Conservation (phyloP, 2,888 invertebrate genomes). For the Lasioglossum figueresi region DNA sequence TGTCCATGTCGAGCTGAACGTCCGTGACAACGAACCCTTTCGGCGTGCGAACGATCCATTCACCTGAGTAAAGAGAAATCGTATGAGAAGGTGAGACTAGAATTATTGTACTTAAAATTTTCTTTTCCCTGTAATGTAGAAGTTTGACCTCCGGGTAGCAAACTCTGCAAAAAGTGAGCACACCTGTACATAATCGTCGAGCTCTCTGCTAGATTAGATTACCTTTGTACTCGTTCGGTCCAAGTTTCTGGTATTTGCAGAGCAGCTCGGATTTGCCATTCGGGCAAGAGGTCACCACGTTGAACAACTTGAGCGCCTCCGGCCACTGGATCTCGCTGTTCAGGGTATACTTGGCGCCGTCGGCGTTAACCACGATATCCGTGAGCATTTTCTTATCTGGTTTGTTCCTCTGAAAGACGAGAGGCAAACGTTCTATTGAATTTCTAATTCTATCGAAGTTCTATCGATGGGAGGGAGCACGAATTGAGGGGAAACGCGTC, state of each 20-base stretch:
- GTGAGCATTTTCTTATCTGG: constrained; percentile 76
- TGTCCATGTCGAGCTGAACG: constrained; percentile 84
- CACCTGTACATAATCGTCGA: background rate
- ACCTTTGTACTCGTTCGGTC: constrained; percentile 86
- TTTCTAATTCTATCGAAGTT: background rate
- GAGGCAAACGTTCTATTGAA: background rate
- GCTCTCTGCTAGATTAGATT: constrained; percentile 63
- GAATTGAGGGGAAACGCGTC: background rate
- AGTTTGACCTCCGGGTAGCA: no score
- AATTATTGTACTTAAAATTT: no score
- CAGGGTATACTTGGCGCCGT: constrained; percentile 86
- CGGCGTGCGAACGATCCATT: constrained; percentile 75
- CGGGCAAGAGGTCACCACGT: constrained; percentile 84
- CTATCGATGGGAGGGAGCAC: no score
- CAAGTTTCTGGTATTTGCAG: constrained; percentile 84
- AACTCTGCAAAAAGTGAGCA: no score
- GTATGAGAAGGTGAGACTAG: no score
- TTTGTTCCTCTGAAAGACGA: constrained; percentile 66
- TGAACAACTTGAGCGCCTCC: constrained; percentile 85
- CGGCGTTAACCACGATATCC: constrained; percentile 85
- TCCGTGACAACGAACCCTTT: constrained; percentile 85
- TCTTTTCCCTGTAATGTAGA: no score
- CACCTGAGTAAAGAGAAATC: constrained; percentile 66
- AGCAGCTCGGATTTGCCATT: constrained; percentile 83
- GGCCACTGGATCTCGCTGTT: constrained; percentile 86